phyloP scores from a whole-genome alignment of 2,797 vertebrate genomes.

The Oryzias dopingdopingensis region DNA sequence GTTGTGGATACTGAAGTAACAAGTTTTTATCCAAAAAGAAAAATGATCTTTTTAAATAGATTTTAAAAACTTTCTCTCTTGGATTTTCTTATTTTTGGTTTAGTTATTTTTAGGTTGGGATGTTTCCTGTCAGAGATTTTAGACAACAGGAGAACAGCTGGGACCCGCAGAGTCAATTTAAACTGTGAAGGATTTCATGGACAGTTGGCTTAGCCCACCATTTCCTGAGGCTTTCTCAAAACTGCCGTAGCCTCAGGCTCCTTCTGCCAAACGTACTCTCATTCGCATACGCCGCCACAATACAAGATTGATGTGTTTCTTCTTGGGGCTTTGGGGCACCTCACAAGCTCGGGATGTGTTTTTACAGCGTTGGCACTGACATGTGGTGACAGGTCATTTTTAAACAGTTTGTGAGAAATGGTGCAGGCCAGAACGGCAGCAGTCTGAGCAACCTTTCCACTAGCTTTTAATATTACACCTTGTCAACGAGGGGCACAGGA shows the following conservation, averaged over 20 bases:
- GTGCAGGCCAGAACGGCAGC: slow-evolving; percentile 22
- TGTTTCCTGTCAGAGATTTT: not conserved
- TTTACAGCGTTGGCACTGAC: slow-evolving; percentile 33
- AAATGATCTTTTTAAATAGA: too few species aligned
- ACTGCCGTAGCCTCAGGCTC: slow-evolving; percentile 41
- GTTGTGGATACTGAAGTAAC: too few species aligned
- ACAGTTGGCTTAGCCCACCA: slow-evolving; percentile 29
- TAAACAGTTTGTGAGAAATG: slow-evolving; percentile 48
- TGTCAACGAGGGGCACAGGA: slow-evolving; percentile 30
- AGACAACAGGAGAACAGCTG: slow-evolving; percentile 16
- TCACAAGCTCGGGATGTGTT: slow-evolving; percentile 48
- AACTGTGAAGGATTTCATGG: slow-evolving; percentile 30
- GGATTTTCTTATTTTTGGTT: too few species aligned
- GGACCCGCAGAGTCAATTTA: slow-evolving; percentile 36
- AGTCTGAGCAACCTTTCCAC: slow-evolving; percentile 30
- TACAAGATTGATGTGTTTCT: slow-evolving; percentile 56
- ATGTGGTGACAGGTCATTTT: slow-evolving; percentile 53
- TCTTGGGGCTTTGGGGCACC: slow-evolving; percentile 38
- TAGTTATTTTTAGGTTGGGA: not conserved
- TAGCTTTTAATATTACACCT: slow-evolving; percentile 38
- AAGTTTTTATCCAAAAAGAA: too few species aligned
- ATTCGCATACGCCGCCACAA: slow-evolving; percentile 27
- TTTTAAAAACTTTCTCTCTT: too few species aligned
- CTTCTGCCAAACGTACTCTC: slow-evolving; percentile 29
- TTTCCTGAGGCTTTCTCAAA: slow-evolving; percentile 35